Percentiles rank a stretch among this genome's conserved stretches.
Evolutionary conservation across 2,797 vertebrate genomes (phyloP).

Genomic region (Alosa sapidissima): DNA sequence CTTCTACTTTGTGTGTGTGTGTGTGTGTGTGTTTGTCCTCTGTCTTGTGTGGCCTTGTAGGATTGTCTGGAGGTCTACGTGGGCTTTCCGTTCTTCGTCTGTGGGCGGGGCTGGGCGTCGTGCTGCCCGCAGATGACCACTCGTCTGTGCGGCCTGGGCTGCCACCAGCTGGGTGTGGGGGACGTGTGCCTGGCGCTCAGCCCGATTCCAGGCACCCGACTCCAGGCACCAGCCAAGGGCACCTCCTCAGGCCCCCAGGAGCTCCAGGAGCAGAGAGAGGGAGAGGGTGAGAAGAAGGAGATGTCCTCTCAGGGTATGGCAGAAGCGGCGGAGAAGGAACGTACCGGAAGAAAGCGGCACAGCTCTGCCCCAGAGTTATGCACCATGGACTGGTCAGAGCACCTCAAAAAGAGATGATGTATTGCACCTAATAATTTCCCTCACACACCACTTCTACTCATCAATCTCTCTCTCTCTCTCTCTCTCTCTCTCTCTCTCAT

Average conservation of each 20-base stretch:
- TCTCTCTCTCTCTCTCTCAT: not conserved
- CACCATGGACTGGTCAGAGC: slow-evolving; percentile 7
- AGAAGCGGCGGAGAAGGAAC: slow-evolving; percentile 28
- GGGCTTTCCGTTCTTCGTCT: slow-evolving; percentile 77
- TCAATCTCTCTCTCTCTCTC: not conserved
- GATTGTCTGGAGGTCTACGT: slow-evolving; percentile 74
- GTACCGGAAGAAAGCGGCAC: slow-evolving; percentile 60
- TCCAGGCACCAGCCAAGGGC: not conserved
- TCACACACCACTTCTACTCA: not conserved
- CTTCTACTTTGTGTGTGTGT: not conserved
- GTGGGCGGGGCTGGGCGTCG: slow-evolving; percentile 74
- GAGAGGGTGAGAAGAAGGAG: not conserved
- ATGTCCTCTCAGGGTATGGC: not conserved
- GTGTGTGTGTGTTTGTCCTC: not conserved
- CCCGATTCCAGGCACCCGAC: slow-evolving; percentile 50
- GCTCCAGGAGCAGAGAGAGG: not conserved
- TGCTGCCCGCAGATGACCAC: slow-evolving; percentile 72
- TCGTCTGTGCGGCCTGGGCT: slow-evolving; percentile 71
- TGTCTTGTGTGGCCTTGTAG: slow-evolving; percentile 51
- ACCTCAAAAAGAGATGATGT: not conserved
- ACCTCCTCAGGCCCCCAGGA: slow-evolving; percentile 31
- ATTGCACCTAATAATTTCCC: not conserved
- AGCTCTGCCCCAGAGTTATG: slow-evolving; percentile 66
- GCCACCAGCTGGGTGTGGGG: slow-evolving; percentile 72
- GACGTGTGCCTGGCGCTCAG: slow-evolving; percentile 77